A percentile compares a stretch with the other conserved stretches of the same genome.
Conservation (phyloP, 2,113 vertebrate genomes). For the Phasianus colchicus region DNA sequence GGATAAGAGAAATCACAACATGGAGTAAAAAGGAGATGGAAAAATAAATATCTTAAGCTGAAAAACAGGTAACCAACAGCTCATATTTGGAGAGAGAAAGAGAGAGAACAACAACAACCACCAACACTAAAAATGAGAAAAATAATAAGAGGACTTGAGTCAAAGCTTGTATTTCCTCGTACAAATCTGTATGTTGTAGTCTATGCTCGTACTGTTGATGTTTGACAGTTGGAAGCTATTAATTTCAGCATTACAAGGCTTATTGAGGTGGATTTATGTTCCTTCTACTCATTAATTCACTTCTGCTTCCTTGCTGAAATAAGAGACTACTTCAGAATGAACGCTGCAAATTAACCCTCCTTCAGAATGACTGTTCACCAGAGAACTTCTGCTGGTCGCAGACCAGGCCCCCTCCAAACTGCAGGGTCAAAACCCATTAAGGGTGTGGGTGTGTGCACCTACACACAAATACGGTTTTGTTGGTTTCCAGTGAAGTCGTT, state of each 20-base stretch:
- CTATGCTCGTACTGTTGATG: not conserved
- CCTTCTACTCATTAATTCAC: conserved; percentile 7
- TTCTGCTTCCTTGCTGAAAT: conserved; percentile 26
- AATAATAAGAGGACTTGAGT: not conserved
- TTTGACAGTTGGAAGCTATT: conserved; percentile 46
- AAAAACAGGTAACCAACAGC: not conserved
- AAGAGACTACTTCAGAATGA: not conserved
- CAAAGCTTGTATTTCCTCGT: not conserved
- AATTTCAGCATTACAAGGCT: conserved; percentile 50
- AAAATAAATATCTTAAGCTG: not conserved
- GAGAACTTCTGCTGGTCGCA: not conserved
- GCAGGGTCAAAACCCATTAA: not conserved
- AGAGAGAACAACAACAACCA: not conserved
- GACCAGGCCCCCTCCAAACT: accelerated
- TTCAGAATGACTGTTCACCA: not conserved
- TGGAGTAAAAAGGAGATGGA: not conserved
- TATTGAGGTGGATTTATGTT: conserved; percentile 39
- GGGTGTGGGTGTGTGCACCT: too few relatives aligned
- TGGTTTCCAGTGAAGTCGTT: not conserved
- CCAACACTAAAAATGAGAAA: not conserved
- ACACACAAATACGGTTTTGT: accelerated
- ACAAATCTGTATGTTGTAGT: not conserved
- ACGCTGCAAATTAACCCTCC: not conserved
- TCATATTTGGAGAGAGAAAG: not conserved
- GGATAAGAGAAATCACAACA: not conserved